Conservation (phyloP, 2,888 invertebrate genomes). For the Pteria penguin region DNA sequence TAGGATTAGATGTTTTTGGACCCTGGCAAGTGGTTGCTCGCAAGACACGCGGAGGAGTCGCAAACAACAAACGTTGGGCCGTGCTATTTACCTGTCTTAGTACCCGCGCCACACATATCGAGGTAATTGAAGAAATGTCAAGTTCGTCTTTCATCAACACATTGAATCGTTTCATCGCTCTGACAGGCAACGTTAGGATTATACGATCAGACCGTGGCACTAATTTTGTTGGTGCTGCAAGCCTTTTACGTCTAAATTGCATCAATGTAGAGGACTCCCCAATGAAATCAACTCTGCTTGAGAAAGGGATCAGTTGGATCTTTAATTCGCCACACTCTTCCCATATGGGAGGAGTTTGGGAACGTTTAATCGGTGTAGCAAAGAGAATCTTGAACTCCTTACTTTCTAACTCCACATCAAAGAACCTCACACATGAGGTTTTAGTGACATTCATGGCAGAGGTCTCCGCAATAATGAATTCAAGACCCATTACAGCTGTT, state of each 20-base stretch:
- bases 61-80: conserved; percentile 44
- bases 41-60: conserved; percentile 33
- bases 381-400: conserved; percentile 43
- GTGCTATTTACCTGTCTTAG: conserved; percentile 43
- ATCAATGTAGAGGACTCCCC: conserved; percentile 25
- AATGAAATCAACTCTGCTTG: conserved; percentile 17
- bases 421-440: conserved; percentile 25
- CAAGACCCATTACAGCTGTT: conserved; percentile 21
- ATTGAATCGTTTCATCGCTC: conserved; percentile 35
- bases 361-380: no score
- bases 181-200: conserved; percentile 33
- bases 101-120: conserved; percentile 42
- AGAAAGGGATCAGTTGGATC: conserved; percentile 32
- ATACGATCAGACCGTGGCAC: conserved; percentile 46
- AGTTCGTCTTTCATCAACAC: conserved; percentile 47
- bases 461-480: conserved; percentile 28
- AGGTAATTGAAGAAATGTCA: conserved; percentile 46
- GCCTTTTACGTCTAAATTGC: conserved; percentile 16
- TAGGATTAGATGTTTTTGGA: conserved; percentile 47
- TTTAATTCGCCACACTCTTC: conserved; percentile 44
- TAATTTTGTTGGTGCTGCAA: conserved; percentile 43
- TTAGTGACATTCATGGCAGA: conserved; percentile 29
- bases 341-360: no score
- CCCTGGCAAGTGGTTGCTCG: conserved; percentile 44
- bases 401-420: conserved; percentile 8